phyloP scores from a whole-genome alignment of 1,140 invertebrate genomes.

The Bradysia coprophila region DNA sequence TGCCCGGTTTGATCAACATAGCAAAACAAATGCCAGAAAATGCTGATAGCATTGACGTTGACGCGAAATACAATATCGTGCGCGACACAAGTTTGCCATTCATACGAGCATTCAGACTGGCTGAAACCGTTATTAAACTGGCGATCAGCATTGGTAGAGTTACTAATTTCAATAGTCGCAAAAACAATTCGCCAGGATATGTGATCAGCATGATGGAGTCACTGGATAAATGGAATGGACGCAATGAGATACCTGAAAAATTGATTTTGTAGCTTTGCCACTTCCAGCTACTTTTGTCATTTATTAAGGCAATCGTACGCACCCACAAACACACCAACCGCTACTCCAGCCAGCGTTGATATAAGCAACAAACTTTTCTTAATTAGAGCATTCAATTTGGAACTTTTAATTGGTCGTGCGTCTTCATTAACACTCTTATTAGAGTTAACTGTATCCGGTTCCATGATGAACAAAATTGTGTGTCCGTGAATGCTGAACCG shows the following conservation, averaged over 20 bases:
- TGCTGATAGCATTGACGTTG: constrained; percentile 63
- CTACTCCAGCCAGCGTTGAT: too few relatives aligned
- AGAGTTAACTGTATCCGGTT: constrained; percentile 19
- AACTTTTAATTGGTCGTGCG: too few relatives aligned
- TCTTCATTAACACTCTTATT: too few relatives aligned
- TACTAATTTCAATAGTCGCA: constrained; percentile 72
- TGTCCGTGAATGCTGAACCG: too few relatives aligned
- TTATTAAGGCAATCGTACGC: too few relatives aligned
- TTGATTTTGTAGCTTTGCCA: too few relatives aligned
- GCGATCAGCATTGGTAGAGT: constrained; percentile 76
- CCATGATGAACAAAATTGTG: constrained; percentile 35
- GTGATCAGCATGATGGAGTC: constrained; percentile 66
- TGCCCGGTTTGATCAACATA: constrained; percentile 57
- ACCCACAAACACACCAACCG: too few relatives aligned
- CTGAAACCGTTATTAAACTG: constrained; percentile 68
- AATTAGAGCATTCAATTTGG: too few relatives aligned
- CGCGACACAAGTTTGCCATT: constrained; percentile 68
- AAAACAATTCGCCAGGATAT: constrained; percentile 82
- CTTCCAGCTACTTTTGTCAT: too few relatives aligned
- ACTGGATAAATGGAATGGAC: constrained; percentile 42
- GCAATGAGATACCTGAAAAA: constrained; percentile 54
- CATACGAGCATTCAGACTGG: constrained; percentile 67
- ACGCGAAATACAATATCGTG: constrained; percentile 59
- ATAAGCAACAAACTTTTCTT: too few relatives aligned
- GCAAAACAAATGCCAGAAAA: constrained; percentile 55